Evolutionary conservation across 2,797 vertebrate species (phyloP), one percentile per base, ranked within the genome.

Genomic region (Champsocephalus esox): DNA sequence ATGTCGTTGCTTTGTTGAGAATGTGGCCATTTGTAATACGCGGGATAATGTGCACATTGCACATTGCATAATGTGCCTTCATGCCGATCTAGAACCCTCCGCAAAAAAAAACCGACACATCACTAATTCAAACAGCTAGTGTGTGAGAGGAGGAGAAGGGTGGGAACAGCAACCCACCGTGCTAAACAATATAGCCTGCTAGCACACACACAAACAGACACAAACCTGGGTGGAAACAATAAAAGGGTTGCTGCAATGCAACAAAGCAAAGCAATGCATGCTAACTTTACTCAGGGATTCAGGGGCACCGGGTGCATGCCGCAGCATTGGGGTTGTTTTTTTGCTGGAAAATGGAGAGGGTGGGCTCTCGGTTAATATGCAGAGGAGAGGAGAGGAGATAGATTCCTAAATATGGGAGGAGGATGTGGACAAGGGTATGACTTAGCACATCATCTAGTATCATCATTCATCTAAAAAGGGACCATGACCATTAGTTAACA

Each of bases 111-210:
- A 21, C 21, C 21, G 21, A 21, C 21, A 21, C 21, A 21, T 21
- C 21, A 21, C 21, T 21, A 21, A 21, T 21, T 93, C 91, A 93
- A 94, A 92, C 82, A 4, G 81, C 9, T 52, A 82, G 81, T 69
- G 75, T 81, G 81, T 77, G 85, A 85, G 84, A 72, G 61, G 34
- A 50, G 38, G 86, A 89, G 87, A 82, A 88, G 87, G 91, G 87
- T 92, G 91, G 88, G 89, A 92, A 87, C 89, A 28, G 80, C 67
- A 68, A 65, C 5, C 38, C 65, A 54, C 59, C 2, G 12, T 68
- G 65, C 74, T 84, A 75, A 81, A 88, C 88, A 92, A 89, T 77
- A 65, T 66, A 73, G 45, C 64, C 45, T 65, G 58, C 43, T 2
- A 16, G 32, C 32, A 62, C 66, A 48, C 48, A 32, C 45, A 17